Conservation (phyloP, 2,113 vertebrate genomes). For the Stictonetta naevosa region DNA sequence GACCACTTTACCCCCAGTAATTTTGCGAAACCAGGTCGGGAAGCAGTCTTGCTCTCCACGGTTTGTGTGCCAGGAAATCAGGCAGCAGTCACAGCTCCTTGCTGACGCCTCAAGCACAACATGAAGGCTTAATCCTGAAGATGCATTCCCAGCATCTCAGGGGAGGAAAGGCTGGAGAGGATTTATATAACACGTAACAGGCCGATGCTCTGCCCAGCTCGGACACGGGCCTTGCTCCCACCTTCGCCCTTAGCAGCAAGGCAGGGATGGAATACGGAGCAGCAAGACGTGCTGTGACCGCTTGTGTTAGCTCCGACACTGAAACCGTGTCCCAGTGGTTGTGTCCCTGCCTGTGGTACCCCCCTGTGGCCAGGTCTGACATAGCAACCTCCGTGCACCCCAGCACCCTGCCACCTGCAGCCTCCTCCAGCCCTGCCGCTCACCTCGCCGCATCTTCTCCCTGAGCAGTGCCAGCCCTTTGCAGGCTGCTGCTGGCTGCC, state of each 20-base stretch:
- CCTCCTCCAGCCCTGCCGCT: neutral
- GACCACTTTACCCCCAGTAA: accelerated
- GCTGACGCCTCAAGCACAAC: neutral
- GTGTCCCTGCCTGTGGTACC: slow-evolving; percentile 46
- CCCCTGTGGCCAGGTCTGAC: slow-evolving; percentile 47
- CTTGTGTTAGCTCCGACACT: accelerated
- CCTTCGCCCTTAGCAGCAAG: accelerated
- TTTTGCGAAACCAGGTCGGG: neutral
- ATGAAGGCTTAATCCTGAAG: neutral
- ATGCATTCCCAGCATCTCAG: neutral
- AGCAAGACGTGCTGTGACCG: accelerated
- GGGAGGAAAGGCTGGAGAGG: accelerated
- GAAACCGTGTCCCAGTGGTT: neutral
- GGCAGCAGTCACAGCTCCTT: neutral
- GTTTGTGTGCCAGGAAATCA: neutral
- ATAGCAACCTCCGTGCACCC: neutral
- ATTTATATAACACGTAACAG: accelerated
- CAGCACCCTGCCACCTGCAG: too few species aligned
- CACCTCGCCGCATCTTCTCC: neutral
- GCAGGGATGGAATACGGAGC: accelerated
- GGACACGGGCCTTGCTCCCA: accelerated
- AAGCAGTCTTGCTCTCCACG: accelerated
- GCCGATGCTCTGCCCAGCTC: neutral
- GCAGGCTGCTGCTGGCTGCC: neutral
- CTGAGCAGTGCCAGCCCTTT: accelerated